Percentiles rank a stretch among this genome's conserved stretches.
Evolutionary conservation across 2,797 vertebrate genomes (phyloP).

Genomic region (Crotalus adamanteus): DNA sequence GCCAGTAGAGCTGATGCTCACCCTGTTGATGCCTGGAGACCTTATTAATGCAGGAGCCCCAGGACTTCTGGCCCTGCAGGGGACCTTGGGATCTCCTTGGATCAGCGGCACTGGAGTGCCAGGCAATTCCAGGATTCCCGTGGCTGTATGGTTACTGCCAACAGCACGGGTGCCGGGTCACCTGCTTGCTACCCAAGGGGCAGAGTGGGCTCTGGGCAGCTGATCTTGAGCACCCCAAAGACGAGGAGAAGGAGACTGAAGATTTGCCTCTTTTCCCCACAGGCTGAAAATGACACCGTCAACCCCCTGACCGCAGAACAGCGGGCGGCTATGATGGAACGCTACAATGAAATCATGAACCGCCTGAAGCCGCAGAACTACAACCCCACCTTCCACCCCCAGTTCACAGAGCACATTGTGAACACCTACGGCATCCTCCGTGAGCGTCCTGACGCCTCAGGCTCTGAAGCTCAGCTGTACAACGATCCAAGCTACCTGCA

Average conservation of each 20-base stretch:
- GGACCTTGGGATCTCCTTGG: not conserved
- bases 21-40: not conserved
- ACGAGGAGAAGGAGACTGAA: not conserved
- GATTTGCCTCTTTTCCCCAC: not conserved
- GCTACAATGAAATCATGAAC: constrained; percentile 67
- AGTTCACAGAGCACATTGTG: constrained; percentile 73
- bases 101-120: not conserved
- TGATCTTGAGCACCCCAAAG: not conserved
- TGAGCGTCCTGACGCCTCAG: constrained; percentile 41
- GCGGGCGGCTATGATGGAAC: constrained; percentile 62
- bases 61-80: not conserved
- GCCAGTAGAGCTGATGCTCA: not conserved
- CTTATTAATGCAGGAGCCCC: not conserved
- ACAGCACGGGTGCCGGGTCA: not conserved
- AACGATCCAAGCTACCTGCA: constrained; percentile 62
- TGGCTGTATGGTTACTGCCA: not conserved
- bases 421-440: constrained; percentile 77
- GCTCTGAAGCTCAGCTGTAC: constrained; percentile 17
- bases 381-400: constrained; percentile 65
- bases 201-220: not conserved
- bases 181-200: not conserved
- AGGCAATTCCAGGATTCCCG: not conserved
- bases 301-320: constrained; percentile 68
- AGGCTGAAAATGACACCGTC: constrained; percentile 59
- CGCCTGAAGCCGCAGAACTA: constrained; percentile 71